Evolutionary conservation across 2,113 vertebrate genomes (phyloP).

Genomic region (Bos taurus): ARS-UCD2.0 NC_037345.1:6577001-6577500

Average conservation of each 20-base stretch:
- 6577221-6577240: neutral
- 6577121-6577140: neutral
- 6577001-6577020: neutral
- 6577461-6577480: neutral
- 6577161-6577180: neutral
- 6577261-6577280: neutral
- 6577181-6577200: accelerated
- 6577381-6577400: too few relatives aligned
- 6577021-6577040: neutral
- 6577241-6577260: neutral
- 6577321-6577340: neutral
- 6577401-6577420: neutral
- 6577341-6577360: neutral
- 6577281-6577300: neutral
- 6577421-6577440: too few relatives aligned
- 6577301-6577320: neutral
- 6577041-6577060: neutral
- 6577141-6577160: neutral
- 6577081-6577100: neutral
- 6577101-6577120: neutral
- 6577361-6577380: neutral
- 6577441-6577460: too few relatives aligned
- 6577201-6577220: accelerated
- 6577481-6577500: neutral
- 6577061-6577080: neutral